phyloP scores from a whole-genome alignment of 2,113 vertebrate species.

The Rhizomys pruinosus region DNA sequence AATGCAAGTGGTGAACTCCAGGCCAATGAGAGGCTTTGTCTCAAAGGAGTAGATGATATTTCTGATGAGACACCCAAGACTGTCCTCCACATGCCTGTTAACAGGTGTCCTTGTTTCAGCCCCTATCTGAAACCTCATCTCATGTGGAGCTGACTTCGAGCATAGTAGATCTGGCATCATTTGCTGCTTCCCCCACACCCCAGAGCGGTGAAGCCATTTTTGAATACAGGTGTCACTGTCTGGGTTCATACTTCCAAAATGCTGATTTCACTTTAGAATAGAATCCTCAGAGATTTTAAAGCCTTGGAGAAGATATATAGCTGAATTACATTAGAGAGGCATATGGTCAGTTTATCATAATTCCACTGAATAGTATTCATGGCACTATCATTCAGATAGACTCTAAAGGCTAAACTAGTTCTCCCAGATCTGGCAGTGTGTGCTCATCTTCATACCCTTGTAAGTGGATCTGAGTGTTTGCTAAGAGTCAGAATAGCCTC shows the following conservation, averaged over 20 bases:
- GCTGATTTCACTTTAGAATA: neutral
- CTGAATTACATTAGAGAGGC: neutral
- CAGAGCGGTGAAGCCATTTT: neutral
- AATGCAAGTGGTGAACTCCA: neutral
- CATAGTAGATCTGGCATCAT: neutral
- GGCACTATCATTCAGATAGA: slow-evolving; percentile 10
- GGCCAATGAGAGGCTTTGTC: neutral
- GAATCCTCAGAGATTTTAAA: neutral
- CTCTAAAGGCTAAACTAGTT: neutral
- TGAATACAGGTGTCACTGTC: neutral
- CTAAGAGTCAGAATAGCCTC: neutral
- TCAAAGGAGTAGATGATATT: neutral
- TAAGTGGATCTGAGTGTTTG: neutral
- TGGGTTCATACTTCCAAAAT: slow-evolving; percentile 18
- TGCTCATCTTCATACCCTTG: neutral
- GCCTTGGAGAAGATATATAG: neutral
- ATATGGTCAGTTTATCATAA: neutral
- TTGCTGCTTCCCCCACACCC: neutral
- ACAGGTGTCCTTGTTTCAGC: neutral
- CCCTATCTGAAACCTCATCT: slow-evolving; percentile 8
- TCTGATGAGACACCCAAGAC: neutral
- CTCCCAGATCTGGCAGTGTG: neutral
- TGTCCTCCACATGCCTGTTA: neutral
- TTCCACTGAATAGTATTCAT: neutral
- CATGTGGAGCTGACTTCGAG: neutral